These are phyloP conservation scores for Chymomyza fuscimana DNA, from an alignment of 2,888 invertebrate species.

Conservation along the genomic window DNA sequence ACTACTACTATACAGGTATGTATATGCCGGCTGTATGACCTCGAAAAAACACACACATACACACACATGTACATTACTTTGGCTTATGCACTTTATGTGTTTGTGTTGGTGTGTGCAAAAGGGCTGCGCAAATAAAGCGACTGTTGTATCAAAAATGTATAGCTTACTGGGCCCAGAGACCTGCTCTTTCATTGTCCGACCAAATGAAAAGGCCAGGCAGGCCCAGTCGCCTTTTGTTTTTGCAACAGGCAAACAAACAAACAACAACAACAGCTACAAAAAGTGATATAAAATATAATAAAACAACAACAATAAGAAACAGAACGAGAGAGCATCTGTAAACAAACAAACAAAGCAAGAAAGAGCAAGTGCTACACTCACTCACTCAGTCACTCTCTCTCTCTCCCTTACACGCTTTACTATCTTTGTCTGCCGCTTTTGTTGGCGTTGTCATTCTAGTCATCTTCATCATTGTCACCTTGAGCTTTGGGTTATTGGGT, in stretches of 20 bases:
- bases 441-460: constrained; percentile 15
- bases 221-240: neutral
- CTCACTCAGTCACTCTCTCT: constrained; percentile 10
- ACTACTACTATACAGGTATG: neutral
- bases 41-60: constrained; percentile 32
- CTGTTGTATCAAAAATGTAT: constrained; percentile 61
- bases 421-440: neutral
- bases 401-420: neutral
- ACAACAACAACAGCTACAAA: neutral
- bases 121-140: constrained; percentile 53
- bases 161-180: constrained; percentile 35
- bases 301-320: constrained; percentile 50
- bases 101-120: constrained; percentile 4
- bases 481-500: constrained; percentile 72
- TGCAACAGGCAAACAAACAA: neutral
- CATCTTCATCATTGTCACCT: constrained; percentile 69
- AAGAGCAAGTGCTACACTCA: constrained; percentile 29
- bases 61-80: constrained; percentile 21
- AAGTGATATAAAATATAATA: constrained; percentile 58
- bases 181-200: constrained; percentile 2
- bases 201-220: neutral
- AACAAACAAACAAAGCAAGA: constrained; percentile 48
- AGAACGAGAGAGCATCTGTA: neutral
- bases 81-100: constrained; percentile 30
- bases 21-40: constrained; percentile 42